A percentile compares a stretch with the other conserved stretches of the same genome.
Evolutionary conservation across 2,797 vertebrate genomes (phyloP).

Genomic region (Poliocrania exsul): DNA sequence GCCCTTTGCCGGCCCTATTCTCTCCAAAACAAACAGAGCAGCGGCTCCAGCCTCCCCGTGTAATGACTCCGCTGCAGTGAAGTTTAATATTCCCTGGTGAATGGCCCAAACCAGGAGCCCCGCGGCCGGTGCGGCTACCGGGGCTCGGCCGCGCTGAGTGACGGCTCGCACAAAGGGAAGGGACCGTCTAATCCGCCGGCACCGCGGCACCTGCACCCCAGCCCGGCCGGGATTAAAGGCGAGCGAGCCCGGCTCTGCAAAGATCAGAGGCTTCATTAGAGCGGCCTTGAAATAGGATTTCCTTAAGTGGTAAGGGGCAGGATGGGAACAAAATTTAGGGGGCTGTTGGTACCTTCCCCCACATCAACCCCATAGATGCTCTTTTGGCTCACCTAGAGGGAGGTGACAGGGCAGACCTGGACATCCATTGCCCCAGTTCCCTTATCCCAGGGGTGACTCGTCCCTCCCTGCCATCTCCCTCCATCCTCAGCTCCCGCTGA

Average conservation of each 20-base stretch:
- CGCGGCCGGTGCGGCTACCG: not conserved
- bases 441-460: not conserved
- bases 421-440: not conserved
- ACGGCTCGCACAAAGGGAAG: constrained; percentile 26
- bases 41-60: not conserved
- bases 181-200: constrained; percentile 16
- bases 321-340: not conserved
- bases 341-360: not conserved
- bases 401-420: not conserved
- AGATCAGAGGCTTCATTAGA: constrained; percentile 22
- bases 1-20: not conserved
- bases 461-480: not conserved
- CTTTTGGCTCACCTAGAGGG: not conserved
- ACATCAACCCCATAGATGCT: not conserved
- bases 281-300: constrained; percentile 41
- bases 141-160: not conserved
- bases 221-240: not conserved
- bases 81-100: not conserved
- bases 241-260: not conserved
- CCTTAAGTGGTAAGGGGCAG: constrained; percentile 11
- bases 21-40: not conserved
- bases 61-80: not conserved
- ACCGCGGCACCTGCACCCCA: constrained; percentile 20
- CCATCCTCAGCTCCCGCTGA: accelerated
- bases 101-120: not conserved